Conservation (phyloP, 2,797 vertebrate species). For the Propithecus perrieri region DNA sequence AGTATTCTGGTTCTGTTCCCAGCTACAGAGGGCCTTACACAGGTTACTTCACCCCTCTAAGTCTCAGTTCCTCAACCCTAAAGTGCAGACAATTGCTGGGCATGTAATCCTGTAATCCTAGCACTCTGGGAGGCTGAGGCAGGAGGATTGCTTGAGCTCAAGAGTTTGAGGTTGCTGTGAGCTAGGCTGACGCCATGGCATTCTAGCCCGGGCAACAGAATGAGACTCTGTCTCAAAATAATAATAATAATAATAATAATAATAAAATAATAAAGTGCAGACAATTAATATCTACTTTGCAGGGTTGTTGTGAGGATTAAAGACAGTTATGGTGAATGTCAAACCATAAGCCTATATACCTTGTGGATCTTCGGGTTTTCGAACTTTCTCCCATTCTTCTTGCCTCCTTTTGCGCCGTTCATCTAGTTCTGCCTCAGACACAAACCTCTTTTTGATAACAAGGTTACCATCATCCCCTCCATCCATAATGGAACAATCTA, state of each 20-base stretch:
- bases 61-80: neutral
- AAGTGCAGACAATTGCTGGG: neutral
- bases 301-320: neutral
- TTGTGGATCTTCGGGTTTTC: constrained; percentile 96
- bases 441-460: constrained; percentile 94
- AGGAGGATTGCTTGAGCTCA: no score
- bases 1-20: neutral
- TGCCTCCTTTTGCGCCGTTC: constrained; percentile 94
- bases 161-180: no score
- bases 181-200: no score
- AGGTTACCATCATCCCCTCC: constrained; percentile 90
- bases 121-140: no score
- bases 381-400: constrained; percentile 98
- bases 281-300: neutral
- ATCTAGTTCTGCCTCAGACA: constrained; percentile 94
- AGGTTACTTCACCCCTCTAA: neutral
- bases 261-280: neutral
- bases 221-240: no score
- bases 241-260: neutral
- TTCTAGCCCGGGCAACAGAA: no score
- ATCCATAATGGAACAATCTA: constrained; percentile 88
- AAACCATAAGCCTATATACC: constrained; percentile 81
- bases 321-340: neutral
- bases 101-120: neutral
- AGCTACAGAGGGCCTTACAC: neutral